A percentile compares a stretch with the other conserved stretches of the same genome.
Evolutionary conservation across 2,797 vertebrate genomes (phyloP).

Genomic region (Mareca penelope): DNA sequence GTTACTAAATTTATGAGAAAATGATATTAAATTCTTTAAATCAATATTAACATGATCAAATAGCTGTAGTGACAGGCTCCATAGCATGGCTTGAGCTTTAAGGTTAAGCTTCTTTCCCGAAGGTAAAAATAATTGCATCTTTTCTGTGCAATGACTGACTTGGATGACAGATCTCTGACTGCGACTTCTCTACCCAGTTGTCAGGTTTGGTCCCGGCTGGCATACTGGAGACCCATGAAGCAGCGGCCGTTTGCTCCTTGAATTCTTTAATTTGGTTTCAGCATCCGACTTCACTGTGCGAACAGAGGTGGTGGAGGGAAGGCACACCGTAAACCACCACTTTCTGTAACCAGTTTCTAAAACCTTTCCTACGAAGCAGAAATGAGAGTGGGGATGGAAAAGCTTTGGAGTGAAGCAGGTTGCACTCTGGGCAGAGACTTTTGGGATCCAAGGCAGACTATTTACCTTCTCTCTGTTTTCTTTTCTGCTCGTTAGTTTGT

Average conservation of each 20-base stretch:
- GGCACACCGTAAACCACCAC: neutral
- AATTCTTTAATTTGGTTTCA: neutral
- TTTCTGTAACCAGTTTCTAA: neutral
- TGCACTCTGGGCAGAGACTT: neutral
- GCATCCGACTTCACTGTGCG: neutral
- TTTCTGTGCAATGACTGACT: neutral
- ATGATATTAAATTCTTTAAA: neutral
- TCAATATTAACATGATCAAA: neutral
- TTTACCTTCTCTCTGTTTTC: neutral
- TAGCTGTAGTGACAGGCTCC: neutral
- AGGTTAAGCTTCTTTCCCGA: neutral
- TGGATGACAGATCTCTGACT: neutral
- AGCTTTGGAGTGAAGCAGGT: neutral
- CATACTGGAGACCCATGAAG: rapidly evolving
- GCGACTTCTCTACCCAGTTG: neutral
- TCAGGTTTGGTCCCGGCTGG: neutral
- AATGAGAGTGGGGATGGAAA: constrained; percentile 46
- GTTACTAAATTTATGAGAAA: neutral
- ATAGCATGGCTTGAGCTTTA: neutral
- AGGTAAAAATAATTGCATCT: neutral
- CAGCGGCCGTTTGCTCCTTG: neutral
- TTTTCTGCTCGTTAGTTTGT: neutral
- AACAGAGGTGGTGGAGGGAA: neutral
- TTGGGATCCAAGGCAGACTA: neutral
- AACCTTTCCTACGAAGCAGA: neutral